Evolutionary conservation across 1,140 invertebrate species (phyloP), one percentile per base, ranked within the genome.

Genomic region (Lysiphlebus fabarum): DNA sequence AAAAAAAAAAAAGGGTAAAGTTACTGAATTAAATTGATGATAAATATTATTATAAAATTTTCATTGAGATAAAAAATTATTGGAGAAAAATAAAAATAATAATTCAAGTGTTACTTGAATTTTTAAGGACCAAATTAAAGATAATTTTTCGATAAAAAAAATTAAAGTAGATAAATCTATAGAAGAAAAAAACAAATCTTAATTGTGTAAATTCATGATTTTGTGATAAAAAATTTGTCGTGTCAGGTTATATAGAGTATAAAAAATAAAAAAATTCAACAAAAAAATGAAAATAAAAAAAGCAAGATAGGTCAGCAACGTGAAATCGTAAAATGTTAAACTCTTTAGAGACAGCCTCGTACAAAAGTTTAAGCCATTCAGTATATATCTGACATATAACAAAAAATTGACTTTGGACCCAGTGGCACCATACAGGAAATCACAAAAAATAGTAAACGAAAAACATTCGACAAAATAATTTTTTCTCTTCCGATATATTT

Each of bases 181-280:
- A 12, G 9, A 26, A 49, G 17, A 33, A 33, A 49, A 49, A 49
- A 51, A n/a, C n/a, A 37, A 37, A 38, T 14, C 49, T 51, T 51
- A 51, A 51, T 36, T 38, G 49, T 33, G 36, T 51, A 33, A 51
- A 51, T 37, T 36, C 33, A 38, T 38, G 49, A 51, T 51, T 51
- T 51, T 36, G 37, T 36, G 12, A n/a, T 36, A 51, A 51, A 36
- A 51, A 51, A 51, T 51, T 36, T 51, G 49, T 51, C 49, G 49
- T 51, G 37, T 51, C 34, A 36, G 38, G 49, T n/a, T n/a, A n/a
- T n/a, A n/a, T n/a, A 36, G 38, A 37, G 12, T 14, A 33, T 38
- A 33, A 34, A 38, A 36, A 45, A n/a, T 1, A 45, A 45, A 45
- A n/a, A 9, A 9, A 45, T 2, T n/a, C 4, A 45, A 9, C n/a